A percentile compares a stretch with the other conserved stretches of the same genome.
Evolutionary conservation across 2,113 vertebrate species (phyloP).

Genomic region (Cercocebus atys): DNA sequence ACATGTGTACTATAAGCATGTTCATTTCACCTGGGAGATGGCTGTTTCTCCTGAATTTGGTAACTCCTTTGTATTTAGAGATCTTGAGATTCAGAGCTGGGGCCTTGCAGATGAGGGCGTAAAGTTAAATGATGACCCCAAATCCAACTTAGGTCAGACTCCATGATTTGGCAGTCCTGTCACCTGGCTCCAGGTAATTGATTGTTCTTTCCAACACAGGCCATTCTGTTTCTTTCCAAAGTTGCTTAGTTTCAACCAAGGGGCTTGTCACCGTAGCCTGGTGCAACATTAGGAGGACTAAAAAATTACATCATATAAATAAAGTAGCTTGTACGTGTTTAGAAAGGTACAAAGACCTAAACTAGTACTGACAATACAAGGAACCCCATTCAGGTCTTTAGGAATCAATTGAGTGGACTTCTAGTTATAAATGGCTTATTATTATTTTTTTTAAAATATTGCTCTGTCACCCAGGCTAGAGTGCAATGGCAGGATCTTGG

Average conservation of each 20-base stretch:
- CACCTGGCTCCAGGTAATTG: background rate
- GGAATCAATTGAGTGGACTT: accelerated
- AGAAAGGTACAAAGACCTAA: background rate
- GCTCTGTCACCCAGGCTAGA: no score
- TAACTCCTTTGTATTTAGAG: background rate
- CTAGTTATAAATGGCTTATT: no score
- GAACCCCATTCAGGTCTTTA: background rate
- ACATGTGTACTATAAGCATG: background rate
- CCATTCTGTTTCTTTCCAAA: background rate
- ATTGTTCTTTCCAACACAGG: background rate
- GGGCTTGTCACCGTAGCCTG: background rate
- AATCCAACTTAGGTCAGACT: no score
- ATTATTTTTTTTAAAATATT: no score
- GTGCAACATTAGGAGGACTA: background rate
- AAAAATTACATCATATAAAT: background rate
- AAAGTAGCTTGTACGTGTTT: background rate
- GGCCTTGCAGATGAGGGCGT: background rate
- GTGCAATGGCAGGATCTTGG: no score
- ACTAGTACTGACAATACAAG: background rate
- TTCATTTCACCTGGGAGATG: background rate
- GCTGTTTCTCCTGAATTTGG: background rate
- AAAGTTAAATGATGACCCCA: background rate
- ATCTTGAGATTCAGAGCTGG: no score
- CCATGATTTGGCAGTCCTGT: background rate
- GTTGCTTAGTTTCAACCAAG: background rate